Evolutionary conservation across 2,113 vertebrate genomes (phyloP).

Genomic region (Bettongia penicillata): DNA sequence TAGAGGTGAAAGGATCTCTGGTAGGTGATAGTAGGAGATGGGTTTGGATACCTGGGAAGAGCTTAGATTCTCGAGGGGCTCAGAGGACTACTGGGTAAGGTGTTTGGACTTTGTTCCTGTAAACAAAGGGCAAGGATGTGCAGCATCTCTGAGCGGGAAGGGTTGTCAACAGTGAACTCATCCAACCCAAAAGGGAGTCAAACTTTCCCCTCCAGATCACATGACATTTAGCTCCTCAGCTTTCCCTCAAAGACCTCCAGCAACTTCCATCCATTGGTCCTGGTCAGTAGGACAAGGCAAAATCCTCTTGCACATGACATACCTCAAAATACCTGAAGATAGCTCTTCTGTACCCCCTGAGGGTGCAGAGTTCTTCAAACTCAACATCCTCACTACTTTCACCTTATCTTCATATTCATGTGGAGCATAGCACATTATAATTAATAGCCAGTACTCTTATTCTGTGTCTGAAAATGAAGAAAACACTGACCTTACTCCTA

Average conservation of each 20-base stretch:
- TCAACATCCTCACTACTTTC: neutral
- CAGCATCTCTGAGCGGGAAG: neutral
- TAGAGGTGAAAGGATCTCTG: neutral
- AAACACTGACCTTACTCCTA: neutral
- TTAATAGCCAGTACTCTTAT: neutral
- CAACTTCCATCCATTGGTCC: neutral
- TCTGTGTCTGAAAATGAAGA: constrained; percentile 3
- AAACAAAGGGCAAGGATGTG: neutral
- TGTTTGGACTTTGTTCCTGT: neutral
- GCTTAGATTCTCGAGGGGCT: neutral
- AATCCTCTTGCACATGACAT: neutral
- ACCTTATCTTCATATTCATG: neutral
- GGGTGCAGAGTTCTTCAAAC: neutral
- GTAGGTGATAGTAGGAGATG: neutral
- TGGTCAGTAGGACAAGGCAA: neutral
- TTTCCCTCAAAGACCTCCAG: neutral
- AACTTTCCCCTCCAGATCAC: neutral
- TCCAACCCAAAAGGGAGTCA: neutral
- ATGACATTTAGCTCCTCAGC: neutral
- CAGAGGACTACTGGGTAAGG: neutral
- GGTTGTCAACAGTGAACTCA: neutral
- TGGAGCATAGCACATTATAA: neutral
- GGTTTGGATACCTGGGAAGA: neutral
- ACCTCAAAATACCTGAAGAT: neutral
- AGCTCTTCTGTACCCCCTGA: neutral